Evolutionary conservation across 2,797 vertebrate genomes (phyloP), one percentile per base, ranked within the genome.

Genomic region (Lagorchestes hirsutus): DNA sequence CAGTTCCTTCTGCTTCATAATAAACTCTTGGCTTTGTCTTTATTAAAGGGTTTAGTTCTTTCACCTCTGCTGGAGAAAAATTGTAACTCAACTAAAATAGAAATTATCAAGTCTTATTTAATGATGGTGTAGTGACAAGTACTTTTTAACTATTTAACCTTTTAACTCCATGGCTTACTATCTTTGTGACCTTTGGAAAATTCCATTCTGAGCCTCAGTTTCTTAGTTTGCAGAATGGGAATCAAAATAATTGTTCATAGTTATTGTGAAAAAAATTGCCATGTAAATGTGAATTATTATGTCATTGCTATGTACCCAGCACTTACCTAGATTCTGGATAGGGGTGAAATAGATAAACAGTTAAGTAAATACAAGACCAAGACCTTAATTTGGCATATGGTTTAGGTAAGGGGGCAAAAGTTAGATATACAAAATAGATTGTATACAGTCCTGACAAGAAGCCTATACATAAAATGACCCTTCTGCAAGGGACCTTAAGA

Each of bases 1-100:
- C 91, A 96, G 87, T 52, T 91, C 34, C 54, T 1, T 62, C 28
- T 24, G 92, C 92, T 96, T 95, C 92, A 34, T 57, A 55, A 59
- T 93, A 90, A 92, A 54, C 54, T 67, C 92, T 40, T 92, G 54
- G 87, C 31, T 50, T 34, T 59, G 28, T 29, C 24, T 91, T 54
- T 91, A 90, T 54, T 50, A 31, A 54, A 54, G 90, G n/a, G 22
- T 46, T 46, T 82, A 40, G n/a, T 82, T 82, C n/a, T 46, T 46
- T 82, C 74, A 46, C 31, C 52, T 95, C 55, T 91, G 40, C 28
- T 55, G 40, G 55, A 54, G 22, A 40, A 40, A 40, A 74, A 82
- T 46, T 0, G 1, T 67, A 24, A 9, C n/a, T 82, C 74, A 82
- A 22, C 74, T 40, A 27, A 82, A 82, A 40, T 82, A 27, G 74